Evolutionary conservation across 2,113 vertebrate species (phyloP).

Genomic region (Anser cygnoides): DNA sequence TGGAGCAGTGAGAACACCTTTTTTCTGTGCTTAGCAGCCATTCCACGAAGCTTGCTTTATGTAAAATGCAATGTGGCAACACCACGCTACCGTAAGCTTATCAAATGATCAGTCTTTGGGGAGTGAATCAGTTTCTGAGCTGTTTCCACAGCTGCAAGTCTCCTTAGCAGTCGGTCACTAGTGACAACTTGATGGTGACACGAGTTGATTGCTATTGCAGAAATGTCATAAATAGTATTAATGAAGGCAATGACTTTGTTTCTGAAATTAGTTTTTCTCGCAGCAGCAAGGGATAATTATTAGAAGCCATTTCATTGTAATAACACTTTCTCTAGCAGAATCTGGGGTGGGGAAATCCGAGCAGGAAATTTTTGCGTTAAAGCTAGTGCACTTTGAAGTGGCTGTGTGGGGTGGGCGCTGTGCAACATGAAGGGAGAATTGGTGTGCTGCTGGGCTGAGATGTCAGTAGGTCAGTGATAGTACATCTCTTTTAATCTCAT

Average conservation of each 20-base stretch:
- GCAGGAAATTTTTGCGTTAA: not conserved
- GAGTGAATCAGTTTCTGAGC: not conserved
- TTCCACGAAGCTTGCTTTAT: not conserved
- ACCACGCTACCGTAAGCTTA: not conserved
- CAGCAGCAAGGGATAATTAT: not conserved
- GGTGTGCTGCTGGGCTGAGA: not conserved
- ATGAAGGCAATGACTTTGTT: not conserved
- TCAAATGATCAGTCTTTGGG: not conserved
- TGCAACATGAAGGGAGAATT: not conserved
- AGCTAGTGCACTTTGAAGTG: fast-evolving
- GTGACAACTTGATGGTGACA: not conserved
- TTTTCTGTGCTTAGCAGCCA: not conserved
- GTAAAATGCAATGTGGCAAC: not conserved
- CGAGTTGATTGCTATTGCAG: not conserved
- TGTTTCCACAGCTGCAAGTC: not conserved
- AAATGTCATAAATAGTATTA: not conserved
- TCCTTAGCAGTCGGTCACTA: not conserved
- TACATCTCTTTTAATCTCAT: not conserved
- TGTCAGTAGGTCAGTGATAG: not conserved
- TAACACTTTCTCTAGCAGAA: not conserved
- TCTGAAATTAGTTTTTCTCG: not conserved
- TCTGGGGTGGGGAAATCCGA: not conserved
- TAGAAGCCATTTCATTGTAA: not conserved
- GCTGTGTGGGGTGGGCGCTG: not conserved
- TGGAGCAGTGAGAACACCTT: not conserved